Conservation (phyloP, 2,797 vertebrate species). For the Austrolebias charrua region DNA sequence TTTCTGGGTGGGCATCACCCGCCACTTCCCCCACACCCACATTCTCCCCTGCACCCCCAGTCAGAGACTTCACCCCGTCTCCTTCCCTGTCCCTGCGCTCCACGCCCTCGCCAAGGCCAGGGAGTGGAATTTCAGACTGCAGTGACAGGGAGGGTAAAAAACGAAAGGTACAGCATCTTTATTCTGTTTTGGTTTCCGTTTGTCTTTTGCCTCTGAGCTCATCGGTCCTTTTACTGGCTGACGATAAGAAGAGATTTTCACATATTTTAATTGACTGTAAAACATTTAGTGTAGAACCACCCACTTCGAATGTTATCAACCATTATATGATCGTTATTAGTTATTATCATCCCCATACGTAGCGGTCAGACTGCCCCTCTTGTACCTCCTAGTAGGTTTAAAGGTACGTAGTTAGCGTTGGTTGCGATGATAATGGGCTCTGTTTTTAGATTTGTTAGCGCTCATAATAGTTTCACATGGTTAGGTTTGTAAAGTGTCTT, state of each 20-base stretch:
- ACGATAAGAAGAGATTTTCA: not conserved
- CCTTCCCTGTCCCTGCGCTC: slow-evolving; percentile 75
- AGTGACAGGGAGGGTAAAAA: slow-evolving; percentile 83
- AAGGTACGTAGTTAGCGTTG: too few relatives aligned
- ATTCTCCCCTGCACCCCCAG: slow-evolving; percentile 65
- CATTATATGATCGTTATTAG: too few relatives aligned
- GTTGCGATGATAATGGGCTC: too few relatives aligned
- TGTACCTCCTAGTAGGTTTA: too few relatives aligned
- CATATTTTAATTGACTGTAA: slow-evolving; percentile 9
- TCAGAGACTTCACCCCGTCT: slow-evolving; percentile 70
- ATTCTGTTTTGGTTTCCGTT: slow-evolving; percentile 21
- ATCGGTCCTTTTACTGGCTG: slow-evolving; percentile 1
- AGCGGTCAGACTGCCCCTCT: too few relatives aligned
- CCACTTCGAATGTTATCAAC: too few relatives aligned
- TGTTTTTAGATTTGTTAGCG: too few relatives aligned
- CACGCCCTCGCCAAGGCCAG: slow-evolving; percentile 79
- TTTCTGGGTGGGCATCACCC: slow-evolving; percentile 68
- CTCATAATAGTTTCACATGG: too few relatives aligned
- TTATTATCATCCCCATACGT: too few relatives aligned
- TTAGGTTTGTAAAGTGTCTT: too few relatives aligned
- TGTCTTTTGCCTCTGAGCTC: slow-evolving; percentile 2
- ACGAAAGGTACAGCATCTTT: slow-evolving; percentile 82
- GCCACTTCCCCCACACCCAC: slow-evolving; percentile 65
- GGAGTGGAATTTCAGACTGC: slow-evolving; percentile 83
- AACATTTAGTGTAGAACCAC: not conserved